Conservation (phyloP, 1,140 invertebrate genomes). For the Cydia strobilella region DNA sequence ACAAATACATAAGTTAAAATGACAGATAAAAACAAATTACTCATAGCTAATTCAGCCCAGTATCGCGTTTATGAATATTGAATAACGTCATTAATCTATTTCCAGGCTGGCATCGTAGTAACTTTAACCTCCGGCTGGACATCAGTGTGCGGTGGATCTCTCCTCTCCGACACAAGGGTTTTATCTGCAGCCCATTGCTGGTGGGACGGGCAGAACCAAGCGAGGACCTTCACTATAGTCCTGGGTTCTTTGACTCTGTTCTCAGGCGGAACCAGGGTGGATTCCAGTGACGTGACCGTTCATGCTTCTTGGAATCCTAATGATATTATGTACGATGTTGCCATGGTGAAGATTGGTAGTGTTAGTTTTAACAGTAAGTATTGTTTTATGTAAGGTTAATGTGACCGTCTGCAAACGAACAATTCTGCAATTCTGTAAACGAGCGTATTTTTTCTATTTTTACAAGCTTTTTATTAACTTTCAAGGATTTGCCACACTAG, state of each 20-base stretch:
- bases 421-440: too few species aligned
- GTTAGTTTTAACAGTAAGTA: constrained; percentile 60
- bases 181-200: constrained; percentile 82
- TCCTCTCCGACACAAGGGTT: constrained; percentile 77
- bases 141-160: constrained; percentile 79
- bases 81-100: background rate
- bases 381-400: constrained; percentile 4
- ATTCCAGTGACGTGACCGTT: constrained; percentile 56
- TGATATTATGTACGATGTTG: constrained; percentile 76
- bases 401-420: too few species aligned
- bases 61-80: too few species aligned
- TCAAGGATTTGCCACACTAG: too few species aligned
- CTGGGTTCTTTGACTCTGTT: constrained; percentile 64
- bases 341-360: constrained; percentile 71
- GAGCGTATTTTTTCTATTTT: too few species aligned
- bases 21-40: too few species aligned
- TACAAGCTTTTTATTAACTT: too few species aligned
- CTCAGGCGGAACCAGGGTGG: constrained; percentile 61
- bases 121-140: constrained; percentile 51
- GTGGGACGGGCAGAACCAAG: constrained; percentile 62
- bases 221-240: constrained; percentile 55
- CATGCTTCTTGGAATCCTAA: constrained; percentile 72
- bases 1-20: too few species aligned
- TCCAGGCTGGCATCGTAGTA: constrained; percentile 56
- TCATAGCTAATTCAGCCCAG: too few species aligned